Percentiles rank a stretch among this genome's conserved stretches.
Evolutionary conservation across 2,888 invertebrate genomes (phyloP).

Genomic region (Celastrina argiolus): DNA sequence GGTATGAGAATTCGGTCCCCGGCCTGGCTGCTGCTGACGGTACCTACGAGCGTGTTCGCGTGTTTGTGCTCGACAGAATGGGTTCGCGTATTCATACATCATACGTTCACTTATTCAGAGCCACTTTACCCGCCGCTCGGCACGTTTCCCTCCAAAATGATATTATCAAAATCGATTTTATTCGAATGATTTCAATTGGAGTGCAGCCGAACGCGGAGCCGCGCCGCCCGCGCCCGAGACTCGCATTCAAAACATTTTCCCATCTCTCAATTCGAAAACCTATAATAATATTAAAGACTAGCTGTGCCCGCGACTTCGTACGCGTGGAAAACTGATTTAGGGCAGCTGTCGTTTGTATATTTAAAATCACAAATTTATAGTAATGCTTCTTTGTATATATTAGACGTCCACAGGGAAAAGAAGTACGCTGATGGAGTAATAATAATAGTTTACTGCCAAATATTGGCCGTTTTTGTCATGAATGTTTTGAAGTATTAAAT

Average conservation of each 20-base stretch:
- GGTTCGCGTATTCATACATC: conserved; percentile 8
- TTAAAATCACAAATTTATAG: too few relatives aligned
- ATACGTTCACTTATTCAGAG: conserved; percentile 14
- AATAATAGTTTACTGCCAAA: too few relatives aligned
- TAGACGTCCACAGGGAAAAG: too few relatives aligned
- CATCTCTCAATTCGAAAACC: conserved; percentile 20
- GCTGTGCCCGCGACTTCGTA: too few relatives aligned
- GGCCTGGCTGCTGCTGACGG: not conserved
- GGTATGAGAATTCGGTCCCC: too few relatives aligned
- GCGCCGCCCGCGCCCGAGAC: not conserved
- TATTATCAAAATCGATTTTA: conserved; percentile 26
- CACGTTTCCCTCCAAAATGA: conserved; percentile 22
- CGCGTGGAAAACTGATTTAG: too few relatives aligned
- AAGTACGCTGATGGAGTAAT: too few relatives aligned
- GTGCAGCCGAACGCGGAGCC: not conserved
- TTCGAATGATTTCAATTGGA: conserved; percentile 25
- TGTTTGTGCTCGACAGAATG: not conserved
- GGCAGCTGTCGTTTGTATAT: too few relatives aligned
- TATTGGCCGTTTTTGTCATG: too few relatives aligned
- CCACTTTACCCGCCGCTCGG: conserved; percentile 9
- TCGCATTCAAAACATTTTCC: conserved; percentile 13
- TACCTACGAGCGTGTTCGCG: not conserved
- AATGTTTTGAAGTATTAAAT: too few relatives aligned
- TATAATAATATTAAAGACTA: conserved; percentile 13
- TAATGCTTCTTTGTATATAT: too few relatives aligned